These are phyloP conservation scores for Eupithecia centaureata DNA, from an alignment of 2,888 invertebrate genomes.

Conservation along the genomic window DNA sequence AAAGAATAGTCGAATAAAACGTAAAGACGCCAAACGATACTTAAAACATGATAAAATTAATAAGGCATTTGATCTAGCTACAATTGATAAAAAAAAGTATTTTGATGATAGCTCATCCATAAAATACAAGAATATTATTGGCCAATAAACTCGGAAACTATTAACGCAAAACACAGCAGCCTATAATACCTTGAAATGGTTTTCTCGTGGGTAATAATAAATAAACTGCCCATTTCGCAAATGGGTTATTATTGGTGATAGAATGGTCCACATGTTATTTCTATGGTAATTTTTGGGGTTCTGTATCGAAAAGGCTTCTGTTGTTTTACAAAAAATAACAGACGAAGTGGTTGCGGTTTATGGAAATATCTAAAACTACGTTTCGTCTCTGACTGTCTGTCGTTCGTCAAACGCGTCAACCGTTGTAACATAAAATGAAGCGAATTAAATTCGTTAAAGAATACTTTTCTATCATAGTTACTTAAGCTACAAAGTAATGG, in stretches of 20 bases:
- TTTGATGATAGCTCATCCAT: conserved; percentile 9
- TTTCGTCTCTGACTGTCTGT: too few species aligned
- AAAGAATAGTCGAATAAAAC: not conserved
- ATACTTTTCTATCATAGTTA: not conserved
- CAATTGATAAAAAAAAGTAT: not conserved
- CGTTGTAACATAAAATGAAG: not conserved
- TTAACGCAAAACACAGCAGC: conserved; percentile 15
- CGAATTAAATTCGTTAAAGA: not conserved
- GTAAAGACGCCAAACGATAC: not conserved
- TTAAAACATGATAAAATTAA: not conserved
- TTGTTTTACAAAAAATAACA: not conserved
- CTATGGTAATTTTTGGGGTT: conserved; percentile 28
- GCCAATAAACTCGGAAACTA: conserved; percentile 21
- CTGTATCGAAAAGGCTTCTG: not conserved
- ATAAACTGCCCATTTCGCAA: conserved; percentile 32
- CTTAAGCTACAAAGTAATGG: not conserved
- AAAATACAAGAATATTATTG: conserved; percentile 8
- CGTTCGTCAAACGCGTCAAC: not conserved
- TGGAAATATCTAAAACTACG: too few species aligned
- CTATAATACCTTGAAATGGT: conserved; percentile 20
- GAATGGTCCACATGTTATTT: conserved; percentile 20
- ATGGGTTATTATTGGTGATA: conserved; percentile 20
- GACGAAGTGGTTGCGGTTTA: too few species aligned
- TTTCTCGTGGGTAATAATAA: conserved; percentile 6
- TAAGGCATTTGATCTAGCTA: not conserved